Evolutionary conservation across 92 coral and sea anemone genomes (phyloP).

Genomic region (Actinostola sp.): DNA sequence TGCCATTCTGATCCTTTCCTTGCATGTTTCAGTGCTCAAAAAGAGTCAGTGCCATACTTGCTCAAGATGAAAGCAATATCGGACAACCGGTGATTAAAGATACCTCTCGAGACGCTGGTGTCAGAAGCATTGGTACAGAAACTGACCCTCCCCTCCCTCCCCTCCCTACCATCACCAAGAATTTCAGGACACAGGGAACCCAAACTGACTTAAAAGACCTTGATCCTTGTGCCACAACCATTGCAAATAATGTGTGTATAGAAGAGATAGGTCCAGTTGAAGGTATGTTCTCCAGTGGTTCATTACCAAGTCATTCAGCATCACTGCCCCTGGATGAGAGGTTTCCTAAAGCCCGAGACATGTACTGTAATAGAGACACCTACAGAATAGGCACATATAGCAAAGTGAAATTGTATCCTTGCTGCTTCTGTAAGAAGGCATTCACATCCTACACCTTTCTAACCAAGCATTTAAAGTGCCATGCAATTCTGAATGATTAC

Average conservation of each 20-base stretch:
- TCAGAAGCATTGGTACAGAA: conserved; percentile 36
- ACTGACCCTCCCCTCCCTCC: conserved; percentile 7
- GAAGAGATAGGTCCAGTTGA: background rate
- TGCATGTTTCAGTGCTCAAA: background rate
- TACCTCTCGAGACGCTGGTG: background rate
- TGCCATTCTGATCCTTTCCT: background rate
- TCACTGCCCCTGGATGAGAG: no score
- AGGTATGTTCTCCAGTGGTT: no score
- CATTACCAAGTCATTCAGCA: no score
- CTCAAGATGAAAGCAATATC: background rate
- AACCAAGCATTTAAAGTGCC: background rate
- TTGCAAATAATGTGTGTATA: background rate
- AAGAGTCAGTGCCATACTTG: background rate
- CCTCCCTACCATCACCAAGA: background rate
- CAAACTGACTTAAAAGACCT: conserved; percentile 11
- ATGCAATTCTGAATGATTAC: background rate
- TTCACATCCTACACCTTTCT: conserved; percentile 21
- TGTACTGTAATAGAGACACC: background rate
- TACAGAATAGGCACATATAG: background rate
- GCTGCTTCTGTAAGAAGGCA: conserved; percentile 17
- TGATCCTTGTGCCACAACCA: background rate
- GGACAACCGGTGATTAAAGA: no score
- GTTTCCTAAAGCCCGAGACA: background rate
- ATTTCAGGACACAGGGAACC: conserved; percentile 29
- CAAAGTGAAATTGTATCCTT: conserved; percentile 12